phyloP scores from a whole-genome alignment of 2,113 vertebrate species.

The Lycaon pictus region DNA sequence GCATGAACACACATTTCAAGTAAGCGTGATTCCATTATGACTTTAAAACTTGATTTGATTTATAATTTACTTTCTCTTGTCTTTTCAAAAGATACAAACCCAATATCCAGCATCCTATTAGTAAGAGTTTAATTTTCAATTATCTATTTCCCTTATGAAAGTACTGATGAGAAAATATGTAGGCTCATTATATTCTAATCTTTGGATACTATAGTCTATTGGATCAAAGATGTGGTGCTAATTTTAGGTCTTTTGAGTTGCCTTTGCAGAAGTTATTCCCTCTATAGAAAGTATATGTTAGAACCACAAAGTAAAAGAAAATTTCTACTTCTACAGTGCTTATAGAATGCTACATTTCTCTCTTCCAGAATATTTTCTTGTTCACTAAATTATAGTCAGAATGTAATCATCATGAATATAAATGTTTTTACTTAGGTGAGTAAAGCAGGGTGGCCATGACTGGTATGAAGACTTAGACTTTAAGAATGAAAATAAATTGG shows the following conservation, averaged over 20 bases:
- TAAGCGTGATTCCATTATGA: not conserved
- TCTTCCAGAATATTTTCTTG: conserved; percentile 39
- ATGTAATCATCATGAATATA: conserved; percentile 4
- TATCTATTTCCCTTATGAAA: conserved; percentile 5
- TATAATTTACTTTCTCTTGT: conserved; percentile 44
- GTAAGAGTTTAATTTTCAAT: conserved; percentile 39
- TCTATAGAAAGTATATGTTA: not conserved
- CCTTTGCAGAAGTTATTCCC: conserved; percentile 15
- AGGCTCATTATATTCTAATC: not conserved
- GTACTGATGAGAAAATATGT: not conserved
- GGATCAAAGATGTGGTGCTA: not conserved
- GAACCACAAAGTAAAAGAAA: conserved; percentile 44
- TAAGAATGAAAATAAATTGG: not conserved
- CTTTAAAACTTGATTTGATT: conserved; percentile 51
- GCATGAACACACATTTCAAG: not conserved
- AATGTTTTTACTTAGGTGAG: not conserved
- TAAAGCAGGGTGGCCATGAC: not conserved
- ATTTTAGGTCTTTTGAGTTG: conserved; percentile 3
- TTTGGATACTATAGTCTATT: not conserved
- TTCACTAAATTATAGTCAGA: not conserved
- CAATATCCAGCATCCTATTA: not conserved
- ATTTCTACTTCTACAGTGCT: not conserved
- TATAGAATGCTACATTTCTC: not conserved
- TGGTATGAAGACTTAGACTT: not conserved
- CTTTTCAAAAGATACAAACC: not conserved